A percentile compares a stretch with the other conserved stretches of the same genome.
Conservation (phyloP, 2,888 invertebrate genomes). For the Papilio protenor region DNA sequence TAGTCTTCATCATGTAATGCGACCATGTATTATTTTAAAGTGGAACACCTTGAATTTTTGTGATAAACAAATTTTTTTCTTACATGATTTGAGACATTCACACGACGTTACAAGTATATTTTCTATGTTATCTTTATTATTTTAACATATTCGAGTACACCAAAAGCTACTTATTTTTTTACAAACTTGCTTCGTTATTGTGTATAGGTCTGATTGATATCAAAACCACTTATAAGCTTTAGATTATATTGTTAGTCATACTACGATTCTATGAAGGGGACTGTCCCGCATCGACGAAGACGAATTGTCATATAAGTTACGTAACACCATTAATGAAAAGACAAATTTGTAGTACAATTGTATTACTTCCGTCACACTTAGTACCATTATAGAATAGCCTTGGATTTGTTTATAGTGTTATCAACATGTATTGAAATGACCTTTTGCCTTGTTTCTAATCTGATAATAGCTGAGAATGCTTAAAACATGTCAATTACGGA, state of each 20-base stretch:
- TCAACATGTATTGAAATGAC: constrained; percentile 68
- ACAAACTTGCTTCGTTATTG: neutral
- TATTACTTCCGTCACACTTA: constrained; percentile 36
- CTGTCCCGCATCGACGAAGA: neutral
- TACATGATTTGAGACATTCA: neutral
- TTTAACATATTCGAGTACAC: neutral
- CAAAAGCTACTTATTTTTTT: neutral
- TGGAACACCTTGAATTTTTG: neutral
- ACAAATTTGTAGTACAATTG: constrained; percentile 11
- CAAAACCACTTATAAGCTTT: neutral
- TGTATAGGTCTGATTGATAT: neutral
- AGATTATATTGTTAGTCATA: neutral
- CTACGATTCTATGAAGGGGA: neutral
- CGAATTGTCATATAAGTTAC: neutral
- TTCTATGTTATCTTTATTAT: neutral
- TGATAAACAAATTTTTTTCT: neutral
- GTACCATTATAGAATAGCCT: constrained; percentile 52
- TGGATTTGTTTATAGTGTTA: constrained; percentile 64
- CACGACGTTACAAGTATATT: neutral
- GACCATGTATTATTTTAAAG: constrained; percentile 8
- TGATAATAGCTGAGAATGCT: constrained; percentile 54
- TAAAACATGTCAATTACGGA: constrained; percentile 45
- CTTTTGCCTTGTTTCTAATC: constrained; percentile 67
- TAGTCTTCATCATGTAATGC: neutral
- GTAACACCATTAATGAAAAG: constrained; percentile 19